These are phyloP conservation scores for Cheilosia vernalis DNA, from an alignment of 2,888 invertebrate species.

Conservation along the genomic window DNA sequence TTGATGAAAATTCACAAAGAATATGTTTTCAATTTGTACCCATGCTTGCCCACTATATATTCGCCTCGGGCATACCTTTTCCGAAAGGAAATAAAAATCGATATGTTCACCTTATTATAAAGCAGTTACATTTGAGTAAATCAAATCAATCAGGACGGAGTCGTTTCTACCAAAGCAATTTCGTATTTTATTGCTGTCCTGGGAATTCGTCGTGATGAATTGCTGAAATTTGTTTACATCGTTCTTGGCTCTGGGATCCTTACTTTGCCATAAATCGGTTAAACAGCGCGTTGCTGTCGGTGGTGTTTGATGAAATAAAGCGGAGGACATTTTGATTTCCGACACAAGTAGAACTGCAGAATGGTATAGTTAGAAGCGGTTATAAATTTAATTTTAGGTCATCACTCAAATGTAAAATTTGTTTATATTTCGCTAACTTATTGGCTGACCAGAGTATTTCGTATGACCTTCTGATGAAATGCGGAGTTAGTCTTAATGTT, in stretches of 20 bases:
- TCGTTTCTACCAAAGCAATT: conserved; percentile 60
- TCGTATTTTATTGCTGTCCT: conserved; percentile 63
- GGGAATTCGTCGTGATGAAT: conserved; percentile 72
- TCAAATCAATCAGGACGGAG: conserved; percentile 72
- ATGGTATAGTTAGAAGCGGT: neutral
- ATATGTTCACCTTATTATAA: conserved; percentile 64
- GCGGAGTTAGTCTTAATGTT: too few relatives aligned
- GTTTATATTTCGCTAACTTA: neutral
- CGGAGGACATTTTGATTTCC: conserved; percentile 64
- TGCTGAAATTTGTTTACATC: conserved; percentile 70
- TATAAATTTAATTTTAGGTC: conserved; percentile 68
- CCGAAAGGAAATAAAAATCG: conserved; percentile 53
- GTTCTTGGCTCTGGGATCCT: conserved; percentile 44
- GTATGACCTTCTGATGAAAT: too few relatives aligned
- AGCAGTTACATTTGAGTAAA: conserved; percentile 72
- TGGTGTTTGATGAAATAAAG: conserved; percentile 63
- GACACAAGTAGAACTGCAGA: neutral
- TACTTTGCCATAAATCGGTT: conserved; percentile 34
- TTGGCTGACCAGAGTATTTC: too few relatives aligned
- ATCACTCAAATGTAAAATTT: conserved; percentile 69
- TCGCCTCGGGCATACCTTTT: too few relatives aligned
- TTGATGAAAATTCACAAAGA: too few relatives aligned
- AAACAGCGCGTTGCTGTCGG: neutral
- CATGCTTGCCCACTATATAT: too few relatives aligned
- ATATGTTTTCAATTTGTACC: too few relatives aligned